Base-by-base conservation (phyloP, 2,888 invertebrate species). In the Watsonalla binaria region DNA sequence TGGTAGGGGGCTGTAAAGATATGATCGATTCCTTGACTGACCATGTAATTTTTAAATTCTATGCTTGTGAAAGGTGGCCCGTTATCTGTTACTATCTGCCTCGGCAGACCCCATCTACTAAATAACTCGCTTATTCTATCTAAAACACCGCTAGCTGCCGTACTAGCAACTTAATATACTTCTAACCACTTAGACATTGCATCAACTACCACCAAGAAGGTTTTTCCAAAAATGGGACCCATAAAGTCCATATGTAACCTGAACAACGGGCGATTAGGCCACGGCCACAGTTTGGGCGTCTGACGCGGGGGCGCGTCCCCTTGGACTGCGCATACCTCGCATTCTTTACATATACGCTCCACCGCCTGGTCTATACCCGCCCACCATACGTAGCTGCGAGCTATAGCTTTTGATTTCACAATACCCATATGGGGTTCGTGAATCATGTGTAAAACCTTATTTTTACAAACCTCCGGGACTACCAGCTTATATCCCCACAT, bases 1-100 rank as follows among this genome's bases (percentile, higher is more conserved):
- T 66, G 62, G 13, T 66, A 64, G 0, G 58, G 60, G 0, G 65
- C 54, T 0, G 63, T 58, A 49, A 65, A 65, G 0, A 54, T 47
- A 8, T 65, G 62, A 5, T 58, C n/a, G 6, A 68, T 58, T 1
- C 64, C 62, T 51, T 62, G 60, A 0, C n/a, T n/a, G 8, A 11
- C 14, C 9, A 60, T 39, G 54, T 62, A 61, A 0, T 39, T 9
- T 37, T 47, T 37, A 53, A 64, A 66, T 37, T 65, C 60, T 2
- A 5, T n/a, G 47, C 57, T 54, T 0, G 60, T 51, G 47, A 62
- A 65, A n/a, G 59, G 60, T 2, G 65, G 60, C 4, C 65, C 63
- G 6, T 64, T 59, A 37, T 67, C 66, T 0, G 54, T 52, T 0
- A 65, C 65, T 7, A 63, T 39, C 24, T 68, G 62, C 42, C 52